Evolutionary conservation across 2,113 vertebrate species (phyloP), one percentile per base, ranked within the genome.

Genomic region (Seriola aureovittata): DNA sequence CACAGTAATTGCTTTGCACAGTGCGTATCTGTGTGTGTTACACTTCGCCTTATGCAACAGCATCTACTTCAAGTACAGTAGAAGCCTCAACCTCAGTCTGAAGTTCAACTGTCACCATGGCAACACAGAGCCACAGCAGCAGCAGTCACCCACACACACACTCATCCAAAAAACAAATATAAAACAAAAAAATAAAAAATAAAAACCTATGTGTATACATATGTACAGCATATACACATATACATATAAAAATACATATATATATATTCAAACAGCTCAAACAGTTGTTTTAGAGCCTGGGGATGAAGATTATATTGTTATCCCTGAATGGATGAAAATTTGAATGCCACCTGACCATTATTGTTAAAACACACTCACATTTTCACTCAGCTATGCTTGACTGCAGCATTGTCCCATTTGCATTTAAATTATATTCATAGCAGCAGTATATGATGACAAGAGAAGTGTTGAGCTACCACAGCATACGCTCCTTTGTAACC

Each of bases 71-170:
- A 93, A 85, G 85, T 89, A 91, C 89, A 90, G 85, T 89, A 87
- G 70, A 59, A 87, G 82, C 72, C 65, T 91, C 86, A 86, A 92
- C 91, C 89, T 89, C 85, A 78, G 81, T 84, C 78, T 80, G 66
- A 83, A 90, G 87, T 94, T 92, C 91, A 93, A 57, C 92, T 54
- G 81, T 93, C 81, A 68, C 91, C 89, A 92, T 94, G 86, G 93
- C 86, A 93, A 94, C 92, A 84, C 82, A 71, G 88, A 82, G 84
- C 84, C 66, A 64, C 89, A 52, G 72, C 81, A 74, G 72, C 62
- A 84, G 85, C 80, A 91, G 64, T 84, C 89, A 89, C 89, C 81
- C 75, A 65, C 89, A 89, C 87, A 81, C 71, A 80, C 77, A 60
- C 75, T 72, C 73, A 42, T 69, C 74, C 48, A 80, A 59, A 52